Conservation (phyloP, 2,888 invertebrate genomes). For the Ennomos quercinarius region DNA sequence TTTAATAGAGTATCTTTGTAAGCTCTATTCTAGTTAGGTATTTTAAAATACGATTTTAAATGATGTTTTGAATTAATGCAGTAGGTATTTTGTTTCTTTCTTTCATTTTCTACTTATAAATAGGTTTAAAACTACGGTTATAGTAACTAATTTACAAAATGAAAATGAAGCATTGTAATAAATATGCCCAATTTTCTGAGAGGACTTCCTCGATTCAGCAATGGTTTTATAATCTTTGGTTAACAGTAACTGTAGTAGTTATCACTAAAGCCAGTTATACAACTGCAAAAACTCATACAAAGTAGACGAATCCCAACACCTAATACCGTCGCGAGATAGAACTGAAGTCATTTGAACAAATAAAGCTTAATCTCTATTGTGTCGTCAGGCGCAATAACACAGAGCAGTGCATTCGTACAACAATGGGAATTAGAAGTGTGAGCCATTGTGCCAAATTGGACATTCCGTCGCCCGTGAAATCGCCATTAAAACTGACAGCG, state of each 20-base stretch:
- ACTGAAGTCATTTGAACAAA: conserved; percentile 77
- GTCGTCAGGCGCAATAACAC: conserved; percentile 70
- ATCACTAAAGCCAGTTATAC: conserved; percentile 48
- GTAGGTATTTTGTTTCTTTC: no score
- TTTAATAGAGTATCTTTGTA: no score
- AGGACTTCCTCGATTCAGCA: conserved; percentile 20
- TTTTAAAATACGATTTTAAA: no score
- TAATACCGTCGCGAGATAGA: conserved; percentile 47
- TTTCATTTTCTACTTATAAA: no score
- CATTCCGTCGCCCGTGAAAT: conserved; percentile 74
- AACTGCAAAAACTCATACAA: conserved; percentile 52
- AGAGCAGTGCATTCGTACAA: conserved; percentile 70
- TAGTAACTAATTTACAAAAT: no score
- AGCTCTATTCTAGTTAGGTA: no score
- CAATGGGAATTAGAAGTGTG: conserved; percentile 80
- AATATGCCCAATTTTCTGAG: no score
- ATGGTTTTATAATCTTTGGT: no score
- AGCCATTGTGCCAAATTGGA: conserved; percentile 80
- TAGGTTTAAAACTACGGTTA: no score
- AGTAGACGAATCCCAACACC: conserved; percentile 53
- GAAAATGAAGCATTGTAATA: no score
- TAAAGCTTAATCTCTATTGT: conserved; percentile 79
- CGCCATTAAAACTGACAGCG: conserved; percentile 69
- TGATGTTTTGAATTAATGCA: no score
- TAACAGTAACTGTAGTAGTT: conserved; percentile 30